Evolutionary conservation across 2,797 vertebrate species (phyloP), one percentile per base, ranked within the genome.

Genomic region (Melanogrammus aeglefinus): DNA sequence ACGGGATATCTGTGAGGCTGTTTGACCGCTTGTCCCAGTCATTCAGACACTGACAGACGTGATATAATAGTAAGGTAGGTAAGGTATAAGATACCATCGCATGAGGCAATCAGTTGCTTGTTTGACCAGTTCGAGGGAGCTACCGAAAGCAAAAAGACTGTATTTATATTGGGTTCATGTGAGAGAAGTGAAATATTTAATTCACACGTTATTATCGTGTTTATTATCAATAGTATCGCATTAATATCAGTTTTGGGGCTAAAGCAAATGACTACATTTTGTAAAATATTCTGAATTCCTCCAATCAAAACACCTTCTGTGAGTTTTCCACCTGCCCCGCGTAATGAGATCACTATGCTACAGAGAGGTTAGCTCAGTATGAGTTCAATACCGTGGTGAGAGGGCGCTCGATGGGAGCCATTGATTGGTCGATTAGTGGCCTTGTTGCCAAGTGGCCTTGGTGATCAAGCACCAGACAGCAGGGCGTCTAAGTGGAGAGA

Each of bases 391-490:
- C n/a, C 57, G n/a, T 10, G n/a, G 83, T 86, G 82, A 90, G 85
- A 87, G 81, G 78, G 83, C 82, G 78, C 75, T 84, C 87, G 89
- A 88, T 87, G 86, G n/a, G 57, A 86, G 86, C 86, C 77, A 87
- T 78, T 80, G 75, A 41, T 78, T 74, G 81, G 41, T 81, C 86
- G 82, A 80, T 85, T 81, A 70, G 87, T 90, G 89, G 85, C 90
- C 89, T 79, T 21, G 31, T 33, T 33, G 31, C 31, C 31, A 33
- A 33, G 31, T 3, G 31, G 31, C 31, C 31, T 33, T 33, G 31
- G 88, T 94, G 94, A 94, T 93, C 89, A 88, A 94, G 91, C 89
- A 90, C 75, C 51, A 76, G 90, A 93, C 88, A 91, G 91, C 88
- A 84, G 84, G 88, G 89, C 82, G 86, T 82, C 90, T n/a, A 91